These are phyloP conservation scores for Ametastegia equiseti DNA, from an alignment of 2,888 invertebrate genomes.

Conservation along the genomic window DNA sequence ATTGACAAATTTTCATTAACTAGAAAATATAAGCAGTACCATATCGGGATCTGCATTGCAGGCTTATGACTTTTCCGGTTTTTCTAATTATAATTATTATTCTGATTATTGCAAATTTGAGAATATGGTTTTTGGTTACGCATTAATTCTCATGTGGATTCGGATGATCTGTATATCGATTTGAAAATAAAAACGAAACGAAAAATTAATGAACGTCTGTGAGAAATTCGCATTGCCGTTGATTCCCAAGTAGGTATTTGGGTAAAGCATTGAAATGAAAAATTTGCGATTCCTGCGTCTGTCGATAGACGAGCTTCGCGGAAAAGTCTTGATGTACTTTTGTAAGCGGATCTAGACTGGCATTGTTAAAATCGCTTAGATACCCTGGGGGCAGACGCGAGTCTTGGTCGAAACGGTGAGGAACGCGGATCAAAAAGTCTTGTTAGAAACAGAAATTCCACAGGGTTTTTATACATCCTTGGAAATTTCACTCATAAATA, in stretches of 20 bases:
- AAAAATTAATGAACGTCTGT: too few species aligned
- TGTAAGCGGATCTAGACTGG: conserved; percentile 20
- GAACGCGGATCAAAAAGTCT: background rate
- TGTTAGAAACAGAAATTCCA: background rate
- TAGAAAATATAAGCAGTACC: too few species aligned
- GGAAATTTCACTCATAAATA: background rate
- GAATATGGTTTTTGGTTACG: too few species aligned
- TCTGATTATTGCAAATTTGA: too few species aligned
- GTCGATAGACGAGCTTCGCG: background rate
- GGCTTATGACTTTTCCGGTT: too few species aligned
- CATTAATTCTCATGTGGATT: too few species aligned
- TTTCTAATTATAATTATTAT: too few species aligned
- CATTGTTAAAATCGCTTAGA: background rate
- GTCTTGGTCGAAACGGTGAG: background rate
- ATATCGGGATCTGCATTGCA: too few species aligned
- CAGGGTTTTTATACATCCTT: background rate
- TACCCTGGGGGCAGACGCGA: background rate
- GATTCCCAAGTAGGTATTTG: background rate
- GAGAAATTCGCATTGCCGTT: background rate
- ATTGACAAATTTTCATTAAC: too few species aligned
- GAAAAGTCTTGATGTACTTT: conserved; percentile 6
- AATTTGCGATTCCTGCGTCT: background rate
- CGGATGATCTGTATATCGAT: too few species aligned
- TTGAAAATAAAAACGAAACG: too few species aligned
- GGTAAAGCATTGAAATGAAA: background rate